Conservation (phyloP, 2,888 invertebrate genomes). For the Patella ulyssiponensis region DNA sequence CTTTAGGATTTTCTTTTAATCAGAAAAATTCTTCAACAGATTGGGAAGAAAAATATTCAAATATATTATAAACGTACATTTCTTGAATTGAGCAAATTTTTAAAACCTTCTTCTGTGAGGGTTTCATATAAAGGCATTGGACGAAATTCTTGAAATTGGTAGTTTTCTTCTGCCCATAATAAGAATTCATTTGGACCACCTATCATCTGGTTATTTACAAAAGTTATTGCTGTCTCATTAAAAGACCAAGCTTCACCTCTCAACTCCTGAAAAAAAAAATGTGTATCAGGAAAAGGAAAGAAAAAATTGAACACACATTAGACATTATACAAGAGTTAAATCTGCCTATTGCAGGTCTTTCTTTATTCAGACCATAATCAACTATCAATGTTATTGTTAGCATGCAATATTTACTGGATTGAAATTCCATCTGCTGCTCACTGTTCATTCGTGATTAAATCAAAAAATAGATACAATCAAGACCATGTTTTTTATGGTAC, state of each 20-base stretch:
- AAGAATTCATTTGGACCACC: conserved; percentile 69
- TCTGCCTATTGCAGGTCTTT: too few species aligned
- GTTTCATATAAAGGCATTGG: conserved; percentile 65
- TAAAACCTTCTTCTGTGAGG: conserved; percentile 69
- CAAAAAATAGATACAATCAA: too few species aligned
- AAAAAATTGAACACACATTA: not conserved
- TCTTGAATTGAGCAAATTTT: conserved; percentile 60
- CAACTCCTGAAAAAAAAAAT: conserved; percentile 56
- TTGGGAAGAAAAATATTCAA: not conserved
- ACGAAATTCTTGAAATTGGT: conserved; percentile 68
- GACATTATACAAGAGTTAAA: too few species aligned
- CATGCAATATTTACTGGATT: too few species aligned
- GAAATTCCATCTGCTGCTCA: too few species aligned
- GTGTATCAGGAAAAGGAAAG: not conserved
- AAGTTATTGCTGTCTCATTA: conserved; percentile 65
- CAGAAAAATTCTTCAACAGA: too few species aligned
- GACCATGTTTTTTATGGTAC: too few species aligned
- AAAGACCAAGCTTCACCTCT: conserved; percentile 71
- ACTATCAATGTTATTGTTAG: too few species aligned
- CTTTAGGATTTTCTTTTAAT: too few species aligned
- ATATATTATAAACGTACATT: conserved; percentile 48
- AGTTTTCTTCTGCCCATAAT: conserved; percentile 67
- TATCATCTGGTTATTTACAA: conserved; percentile 63
- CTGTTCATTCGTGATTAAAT: not conserved
- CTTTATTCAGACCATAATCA: too few species aligned